Base-by-base conservation (phyloP, 2,113 vertebrate genomes). In the Perca schrenkii region DNA sequence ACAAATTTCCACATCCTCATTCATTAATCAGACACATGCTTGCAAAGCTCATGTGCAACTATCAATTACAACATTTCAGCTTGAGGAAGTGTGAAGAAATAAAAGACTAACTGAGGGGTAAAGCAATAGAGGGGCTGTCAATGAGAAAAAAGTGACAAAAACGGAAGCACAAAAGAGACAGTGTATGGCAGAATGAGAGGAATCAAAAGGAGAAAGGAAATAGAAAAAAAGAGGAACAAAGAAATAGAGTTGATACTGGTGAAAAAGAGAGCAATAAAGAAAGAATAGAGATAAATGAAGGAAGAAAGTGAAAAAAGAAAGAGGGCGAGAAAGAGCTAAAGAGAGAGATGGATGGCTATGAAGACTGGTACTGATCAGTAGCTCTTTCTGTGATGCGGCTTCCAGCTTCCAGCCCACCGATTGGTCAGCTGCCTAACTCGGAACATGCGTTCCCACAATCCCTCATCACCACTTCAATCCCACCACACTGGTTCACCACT, bases 401-500 rank as follows among this genome's bases (percentile, higher is more conserved):
- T 91, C 89, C 84, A 94, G 85, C 86, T 89, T 93, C 90, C 88
- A 91, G 88, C 92, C 88, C 91, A 89, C 91, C 82, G 92, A 95
- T 94, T 93, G 94, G 93, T 94, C 92, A 92, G 86, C 91, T 92
- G 91, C 90, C 82, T 93, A 94, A 93, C 93, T 94, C 89, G 86
- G 93, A 95, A 92, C 91, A 94, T 92, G 92, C 94, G 89, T 96
- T 93, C 92, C 95, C 95, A 95, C 95, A 96, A 93, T 94, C 94
- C 93, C 94, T 93, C 93, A 91, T 90, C 85, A 91, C 95, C 95
- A 96, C 95, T 96, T 95, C 94, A 95, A 96, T 94, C 89, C 88
- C 91, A 91, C 94, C 92, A 92, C 91, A 88, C 76, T 90, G 93
- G 93, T 94, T 91, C 89, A 92, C 95, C 95, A 93, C 95, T 92